Base-by-base conservation (phyloP, 2,888 invertebrate species). In the Drosophila helvetica region DNA sequence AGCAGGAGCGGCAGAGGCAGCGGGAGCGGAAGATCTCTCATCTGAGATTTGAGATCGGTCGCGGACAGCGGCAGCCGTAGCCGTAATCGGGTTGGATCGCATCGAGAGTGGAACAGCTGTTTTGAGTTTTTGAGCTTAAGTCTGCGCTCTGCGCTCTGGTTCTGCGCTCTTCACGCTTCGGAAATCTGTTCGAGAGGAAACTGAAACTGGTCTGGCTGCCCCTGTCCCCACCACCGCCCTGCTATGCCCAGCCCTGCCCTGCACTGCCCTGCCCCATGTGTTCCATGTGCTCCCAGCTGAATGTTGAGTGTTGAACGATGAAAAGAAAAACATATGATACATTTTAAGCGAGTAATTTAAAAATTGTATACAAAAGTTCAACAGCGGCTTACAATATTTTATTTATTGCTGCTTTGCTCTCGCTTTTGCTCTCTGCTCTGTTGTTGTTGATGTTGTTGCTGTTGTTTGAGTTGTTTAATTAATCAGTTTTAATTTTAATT, bases 101-200 rank as follows among this genome's bases (percentile, higher is more conserved):
- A 55, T 42, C 27, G 48, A 75, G 66, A 73, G 55, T 63, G 63
- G 53, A 80, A 79, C 82, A 82, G 79, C 79, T 79, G 82, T 79
- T 79, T 73, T n/a, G 25, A 52, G 22, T 27, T 69, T 68, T 76
- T 22, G 57, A 64, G 61, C 54, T 54, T 56, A 25, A 48, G 22
- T 30, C 17, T 46, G 38, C 38, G 45, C 33, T 58, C 7, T 27
- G 42, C 22, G 10, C 17, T 18, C 42, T 47, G 50, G 77, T 27
- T 63, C 46, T 52, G 51, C 75, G 62, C 66, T 78, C 67, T 80
- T 80, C 84, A 80, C 84, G 84, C 80, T 80, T 80, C 77, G 81
- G 71, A 79, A 80, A 80, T 72, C 79, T 78, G 42, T 38, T 83
- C 68, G 64, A 69, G 77, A 74, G 80, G 22, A 22, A 22, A 22